Evolutionary conservation across 2,888 invertebrate species (phyloP).

Genomic region (Phragmatobia fuliginosa): DNA sequence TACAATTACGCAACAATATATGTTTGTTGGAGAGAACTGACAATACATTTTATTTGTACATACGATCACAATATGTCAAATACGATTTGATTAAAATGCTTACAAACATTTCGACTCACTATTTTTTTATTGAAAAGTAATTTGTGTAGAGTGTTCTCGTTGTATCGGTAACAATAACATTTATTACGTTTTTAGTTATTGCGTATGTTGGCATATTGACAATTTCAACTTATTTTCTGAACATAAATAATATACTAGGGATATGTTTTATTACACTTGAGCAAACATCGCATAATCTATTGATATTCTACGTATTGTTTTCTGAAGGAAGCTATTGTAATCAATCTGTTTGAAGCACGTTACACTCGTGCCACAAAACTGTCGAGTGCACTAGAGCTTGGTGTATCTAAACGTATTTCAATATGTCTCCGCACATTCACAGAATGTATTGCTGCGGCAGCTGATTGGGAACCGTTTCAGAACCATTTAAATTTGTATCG

Average conservation of each 20-base stretch:
- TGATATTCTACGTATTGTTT: background rate
- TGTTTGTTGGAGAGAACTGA: background rate
- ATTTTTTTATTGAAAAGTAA: background rate
- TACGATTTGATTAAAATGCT: background rate
- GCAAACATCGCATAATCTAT: background rate
- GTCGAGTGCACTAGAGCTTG: background rate
- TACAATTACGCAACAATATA: background rate
- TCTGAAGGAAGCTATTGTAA: background rate
- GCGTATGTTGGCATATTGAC: background rate
- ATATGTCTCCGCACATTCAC: background rate
- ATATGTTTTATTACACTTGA: background rate
- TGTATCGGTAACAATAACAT: background rate
- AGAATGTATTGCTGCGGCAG: conserved; percentile 1
- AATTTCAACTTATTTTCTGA: background rate
- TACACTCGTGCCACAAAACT: background rate
- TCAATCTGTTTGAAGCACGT: background rate
- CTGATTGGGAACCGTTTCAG: background rate
- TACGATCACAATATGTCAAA: background rate
- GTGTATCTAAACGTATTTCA: background rate
- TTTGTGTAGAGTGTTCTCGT: background rate
- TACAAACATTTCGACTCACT: background rate
- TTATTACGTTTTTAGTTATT: background rate
- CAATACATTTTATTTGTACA: background rate
- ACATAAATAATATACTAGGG: background rate
- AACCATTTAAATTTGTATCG: background rate